Evolutionary conservation across 2,113 vertebrate genomes (phyloP).

Genomic region (Anarrhichthys ocellatus): DNA sequence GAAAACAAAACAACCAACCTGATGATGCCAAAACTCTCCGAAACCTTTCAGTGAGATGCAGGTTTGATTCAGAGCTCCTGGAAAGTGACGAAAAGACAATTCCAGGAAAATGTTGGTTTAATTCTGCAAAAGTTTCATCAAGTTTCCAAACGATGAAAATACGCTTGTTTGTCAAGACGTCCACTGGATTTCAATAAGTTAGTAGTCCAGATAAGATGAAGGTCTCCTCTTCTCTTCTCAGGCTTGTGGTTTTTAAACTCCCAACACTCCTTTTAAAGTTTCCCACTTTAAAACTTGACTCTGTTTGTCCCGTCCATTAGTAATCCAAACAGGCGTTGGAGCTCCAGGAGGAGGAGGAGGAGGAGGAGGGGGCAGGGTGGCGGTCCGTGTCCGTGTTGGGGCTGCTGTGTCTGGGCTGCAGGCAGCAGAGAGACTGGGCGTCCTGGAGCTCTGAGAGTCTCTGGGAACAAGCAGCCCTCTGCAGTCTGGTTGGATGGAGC

Average conservation of each 20-base stretch:
- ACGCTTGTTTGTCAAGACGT: background rate
- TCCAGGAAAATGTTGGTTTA: background rate
- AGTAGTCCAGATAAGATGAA: constrained; percentile 25
- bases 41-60: background rate
- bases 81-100: background rate
- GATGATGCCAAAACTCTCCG: background rate
- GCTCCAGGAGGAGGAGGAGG: constrained; percentile 41
- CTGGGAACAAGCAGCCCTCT: constrained; percentile 76
- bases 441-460: constrained; percentile 70
- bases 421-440: constrained; percentile 61
- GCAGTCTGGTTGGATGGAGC: constrained; percentile 77
- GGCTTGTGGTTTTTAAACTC: background rate
- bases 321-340: constrained; percentile 19
- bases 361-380: background rate
- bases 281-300: constrained; percentile 13
- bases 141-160: background rate
- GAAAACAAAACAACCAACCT: background rate
- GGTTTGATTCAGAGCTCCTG: background rate
- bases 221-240: background rate
- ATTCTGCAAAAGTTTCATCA: background rate
- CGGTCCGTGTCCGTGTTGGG: constrained; percentile 18
- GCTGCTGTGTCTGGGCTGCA: constrained; percentile 59
- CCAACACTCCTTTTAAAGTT: background rate
- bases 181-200: background rate
- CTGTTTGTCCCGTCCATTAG: constrained; percentile 19